Base-by-base conservation (phyloP, 2,888 invertebrate species). In the Agrotis puta region DNA sequence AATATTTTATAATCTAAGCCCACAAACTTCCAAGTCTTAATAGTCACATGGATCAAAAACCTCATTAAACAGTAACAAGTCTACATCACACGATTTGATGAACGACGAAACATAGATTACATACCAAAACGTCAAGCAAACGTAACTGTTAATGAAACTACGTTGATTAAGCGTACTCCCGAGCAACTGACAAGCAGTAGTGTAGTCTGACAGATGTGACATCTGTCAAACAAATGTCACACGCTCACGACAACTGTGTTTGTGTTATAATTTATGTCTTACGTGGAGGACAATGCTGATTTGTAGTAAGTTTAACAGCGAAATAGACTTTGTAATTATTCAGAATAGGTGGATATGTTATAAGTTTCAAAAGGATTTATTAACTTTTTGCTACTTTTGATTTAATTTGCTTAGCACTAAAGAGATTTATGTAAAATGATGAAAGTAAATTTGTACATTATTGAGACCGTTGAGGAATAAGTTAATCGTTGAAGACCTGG, bases 201-300 rank as follows among this genome's bases (percentile, higher is more conserved):
- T 48, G 74, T 65, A 20, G 51, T 27, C 63, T 77, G 82, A 79
- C 79, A 82, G 70, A 27, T 73, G 84, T 77, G 82, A 82, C 79
- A 82, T 64, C 27, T 73, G 84, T 83, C 83, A 84, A 79, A 79
- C 64, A 53, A 57, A 68, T 70, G 83, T 78, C 81, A 81, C 57
- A 43, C 43, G 18, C 62, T 62, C 51, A 58, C 66, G 77, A 76
- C 79, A 73, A 72, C 79, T 73, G 68, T 74, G 68, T 69, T 59
- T 59, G 62, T 69, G 64, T 66, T 79, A 62, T 79, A 70, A 75
- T 75, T 74, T 71, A 77, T 70, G 78, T 56, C 64, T 54, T 51
- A 64, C 22, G 61, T 62, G n/a, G 33, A 43, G 45, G 58, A 74
- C 81, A 70, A 69, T 64, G 59, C 43, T 74, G 33, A 72, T 79